Percentiles rank a stretch among this genome's conserved stretches.
phyloP scores from a whole-genome alignment of 2,888 invertebrate species.

The Cantharis rufa region DNA sequence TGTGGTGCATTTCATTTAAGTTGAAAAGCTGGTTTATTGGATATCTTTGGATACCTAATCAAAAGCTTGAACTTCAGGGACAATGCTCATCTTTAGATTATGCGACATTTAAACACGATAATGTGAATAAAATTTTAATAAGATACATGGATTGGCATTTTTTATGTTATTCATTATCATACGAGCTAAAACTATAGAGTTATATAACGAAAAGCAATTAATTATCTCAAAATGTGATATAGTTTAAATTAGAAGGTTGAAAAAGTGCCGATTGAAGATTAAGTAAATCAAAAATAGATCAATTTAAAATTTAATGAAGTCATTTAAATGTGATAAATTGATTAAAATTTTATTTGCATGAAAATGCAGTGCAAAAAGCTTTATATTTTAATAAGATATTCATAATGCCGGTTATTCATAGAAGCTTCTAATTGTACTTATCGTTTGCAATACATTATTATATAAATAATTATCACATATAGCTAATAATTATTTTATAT shows the following conservation, averaged over 20 bases:
- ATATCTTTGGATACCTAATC: neutral
- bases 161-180: neutral
- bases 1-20: neutral
- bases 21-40: constrained; percentile 10
- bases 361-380: neutral
- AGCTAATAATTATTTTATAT: neutral
- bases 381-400: neutral
- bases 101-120: constrained; percentile 1
- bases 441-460: neutral
- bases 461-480: neutral
- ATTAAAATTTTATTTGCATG: neutral
- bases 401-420: neutral
- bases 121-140: neutral
- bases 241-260: neutral
- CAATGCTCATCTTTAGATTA: constrained; percentile 1
- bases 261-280: neutral
- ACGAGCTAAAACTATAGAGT: neutral
- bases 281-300: neutral
- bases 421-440: neutral
- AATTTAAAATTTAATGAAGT: neutral
- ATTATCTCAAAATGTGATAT: neutral
- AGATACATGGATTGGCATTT: neutral
- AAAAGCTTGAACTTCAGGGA: neutral
- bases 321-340: neutral
- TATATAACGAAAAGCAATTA: neutral